Evolutionary conservation across 2,113 vertebrate species (phyloP).

Genomic region (Epinephelus lanceolatus): DNA sequence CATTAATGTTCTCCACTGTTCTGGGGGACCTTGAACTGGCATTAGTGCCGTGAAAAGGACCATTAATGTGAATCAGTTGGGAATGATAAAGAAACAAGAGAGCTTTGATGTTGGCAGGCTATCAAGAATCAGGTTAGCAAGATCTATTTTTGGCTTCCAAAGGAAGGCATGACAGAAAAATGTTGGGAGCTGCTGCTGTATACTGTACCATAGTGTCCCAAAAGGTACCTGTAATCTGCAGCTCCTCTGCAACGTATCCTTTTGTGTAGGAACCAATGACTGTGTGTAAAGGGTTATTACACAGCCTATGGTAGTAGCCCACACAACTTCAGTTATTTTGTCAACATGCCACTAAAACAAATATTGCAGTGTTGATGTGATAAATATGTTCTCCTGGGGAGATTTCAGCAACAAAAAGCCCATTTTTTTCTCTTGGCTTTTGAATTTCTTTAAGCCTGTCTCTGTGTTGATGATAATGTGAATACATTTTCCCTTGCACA

Average conservation of each 20-base stretch:
- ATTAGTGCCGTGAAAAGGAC: not conserved
- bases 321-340: not conserved
- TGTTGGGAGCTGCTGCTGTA: not conserved
- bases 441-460: not conserved
- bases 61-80: not conserved
- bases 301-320: not conserved
- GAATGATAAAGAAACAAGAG: not conserved
- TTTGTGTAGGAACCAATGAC: not conserved
- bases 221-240: not conserved
- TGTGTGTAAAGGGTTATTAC: too few species aligned
- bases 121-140: not conserved
- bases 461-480: not conserved
- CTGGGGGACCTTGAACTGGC: not conserved
- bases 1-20: not conserved
- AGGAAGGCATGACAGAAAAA: not conserved
- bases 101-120: not conserved
- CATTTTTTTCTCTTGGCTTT: not conserved
- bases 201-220: not conserved
- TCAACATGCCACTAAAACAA: not conserved
- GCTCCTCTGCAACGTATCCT: not conserved
- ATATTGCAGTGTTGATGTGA: not conserved
- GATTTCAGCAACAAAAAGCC: not conserved
- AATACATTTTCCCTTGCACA: not conserved
- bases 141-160: not conserved
- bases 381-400: not conserved